Evolutionary conservation across 2,797 vertebrate genomes (phyloP).

Genomic region (Octomys mimax): DNA sequence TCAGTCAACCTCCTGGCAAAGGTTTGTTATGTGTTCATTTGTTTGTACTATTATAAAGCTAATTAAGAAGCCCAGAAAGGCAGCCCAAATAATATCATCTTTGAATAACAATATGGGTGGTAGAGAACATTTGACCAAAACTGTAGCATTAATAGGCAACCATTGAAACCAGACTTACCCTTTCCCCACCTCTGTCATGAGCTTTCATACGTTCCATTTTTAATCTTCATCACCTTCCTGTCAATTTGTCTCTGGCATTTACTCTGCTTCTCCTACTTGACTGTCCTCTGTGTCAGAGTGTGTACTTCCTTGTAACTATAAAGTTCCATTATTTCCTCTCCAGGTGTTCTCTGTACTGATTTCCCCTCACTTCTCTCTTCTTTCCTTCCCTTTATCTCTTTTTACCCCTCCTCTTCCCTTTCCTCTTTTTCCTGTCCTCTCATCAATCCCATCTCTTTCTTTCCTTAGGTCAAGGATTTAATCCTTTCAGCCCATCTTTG

Average conservation of each 20-base stretch:
- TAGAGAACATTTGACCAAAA: neutral
- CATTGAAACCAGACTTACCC: neutral
- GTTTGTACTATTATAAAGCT: neutral
- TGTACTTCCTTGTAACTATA: neutral
- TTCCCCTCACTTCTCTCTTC: neutral
- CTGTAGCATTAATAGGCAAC: neutral
- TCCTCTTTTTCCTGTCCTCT: too few species aligned
- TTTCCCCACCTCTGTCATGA: neutral
- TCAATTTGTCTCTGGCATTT: neutral
- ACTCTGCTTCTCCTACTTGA: neutral
- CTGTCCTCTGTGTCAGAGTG: neutral
- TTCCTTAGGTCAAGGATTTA: neutral
- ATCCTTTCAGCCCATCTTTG: neutral
- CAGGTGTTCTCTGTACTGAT: neutral
- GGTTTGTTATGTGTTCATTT: neutral
- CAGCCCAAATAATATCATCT: neutral
- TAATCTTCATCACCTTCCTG: neutral
- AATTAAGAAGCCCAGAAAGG: slow-evolving; percentile 23
- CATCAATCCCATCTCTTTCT: neutral
- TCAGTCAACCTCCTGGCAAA: neutral
- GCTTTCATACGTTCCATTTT: too few species aligned
- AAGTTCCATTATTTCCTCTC: neutral
- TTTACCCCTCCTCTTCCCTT: too few species aligned
- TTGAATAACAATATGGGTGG: neutral
- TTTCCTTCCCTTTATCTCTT: too few species aligned